Conservation (phyloP, 2,797 vertebrate genomes). For the Etheostoma nigrum region DNA sequence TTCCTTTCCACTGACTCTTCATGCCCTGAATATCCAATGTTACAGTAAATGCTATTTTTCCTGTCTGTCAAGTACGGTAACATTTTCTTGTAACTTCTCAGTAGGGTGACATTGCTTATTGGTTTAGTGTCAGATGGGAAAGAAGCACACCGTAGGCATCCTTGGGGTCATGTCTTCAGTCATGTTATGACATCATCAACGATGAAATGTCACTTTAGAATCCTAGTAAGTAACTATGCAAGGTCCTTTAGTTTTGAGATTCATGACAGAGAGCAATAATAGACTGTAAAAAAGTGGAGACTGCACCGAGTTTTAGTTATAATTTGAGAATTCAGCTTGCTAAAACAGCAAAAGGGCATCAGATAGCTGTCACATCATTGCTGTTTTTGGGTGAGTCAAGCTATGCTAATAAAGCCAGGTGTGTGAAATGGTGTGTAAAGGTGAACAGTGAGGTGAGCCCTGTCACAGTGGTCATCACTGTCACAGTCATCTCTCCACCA, state of each 20-base stretch:
- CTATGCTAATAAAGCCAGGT: conserved; percentile 49
- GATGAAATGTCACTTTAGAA: conserved; percentile 55
- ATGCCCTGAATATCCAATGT: background rate
- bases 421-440: conserved; percentile 31
- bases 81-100: conserved; percentile 33
- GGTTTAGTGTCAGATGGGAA: conserved; percentile 1
- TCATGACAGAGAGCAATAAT: background rate
- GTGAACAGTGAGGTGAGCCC: conserved; percentile 53
- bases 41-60: conserved; percentile 3
- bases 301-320: background rate
- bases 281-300: background rate
- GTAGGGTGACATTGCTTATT: conserved; percentile 10
- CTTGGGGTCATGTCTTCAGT: conserved; percentile 21
- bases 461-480: conserved; percentile 36
- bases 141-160: conserved; percentile 1
- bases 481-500: conserved; percentile 7
- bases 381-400: conserved; percentile 49
- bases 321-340: background rate
- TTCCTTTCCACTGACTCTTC: background rate
- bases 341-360: background rate
- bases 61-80: background rate
- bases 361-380: background rate
- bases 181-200: conserved; percentile 65
- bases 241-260: conserved; percentile 39
- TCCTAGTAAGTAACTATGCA: conserved; percentile 39